Conservation (phyloP, 2,797 vertebrate genomes). For the Melanotaenia parkinsoni region DNA sequence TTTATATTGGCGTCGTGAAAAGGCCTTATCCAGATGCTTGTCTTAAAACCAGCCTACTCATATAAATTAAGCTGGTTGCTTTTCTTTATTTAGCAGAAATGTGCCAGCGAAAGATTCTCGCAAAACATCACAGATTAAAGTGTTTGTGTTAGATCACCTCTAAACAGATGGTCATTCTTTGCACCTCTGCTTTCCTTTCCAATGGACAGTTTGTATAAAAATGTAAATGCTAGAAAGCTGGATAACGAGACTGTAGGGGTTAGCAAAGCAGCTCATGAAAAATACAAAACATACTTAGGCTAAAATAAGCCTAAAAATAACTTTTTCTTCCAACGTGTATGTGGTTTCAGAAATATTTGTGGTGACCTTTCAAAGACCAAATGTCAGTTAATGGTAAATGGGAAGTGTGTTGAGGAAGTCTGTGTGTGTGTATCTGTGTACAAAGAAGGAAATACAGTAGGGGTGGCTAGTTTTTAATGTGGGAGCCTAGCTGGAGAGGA, state of each 20-base stretch:
- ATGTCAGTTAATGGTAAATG: conserved; percentile 61
- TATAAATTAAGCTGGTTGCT: conserved; percentile 47
- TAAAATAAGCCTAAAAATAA: conserved; percentile 53
- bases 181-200: conserved; percentile 10
- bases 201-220: conserved; percentile 26
- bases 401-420: conserved; percentile 62
- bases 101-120: conserved; percentile 15
- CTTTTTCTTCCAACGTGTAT: conserved; percentile 37
- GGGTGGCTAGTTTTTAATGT: conserved; percentile 51
- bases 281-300: conserved; percentile 47
- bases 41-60: conserved; percentile 41
- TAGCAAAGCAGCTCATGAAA: conserved; percentile 37
- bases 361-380: conserved; percentile 62
- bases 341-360: conserved; percentile 71
- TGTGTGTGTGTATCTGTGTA: conserved; percentile 34
- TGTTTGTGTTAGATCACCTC: conserved; percentile 32
- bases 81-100: conserved; percentile 48
- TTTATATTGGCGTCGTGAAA: conserved; percentile 70
- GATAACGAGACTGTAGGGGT: conserved; percentile 58
- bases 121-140: conserved; percentile 28
- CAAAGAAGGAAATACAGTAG: conserved; percentile 55
- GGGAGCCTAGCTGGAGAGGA: conserved; percentile 62
- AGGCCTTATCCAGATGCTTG: conserved; percentile 51
- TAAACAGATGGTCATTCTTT: conserved; percentile 22
- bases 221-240: conserved; percentile 36